Conservation (phyloP, 2,888 invertebrate genomes). For the Strigamia transsilvanica region DNA sequence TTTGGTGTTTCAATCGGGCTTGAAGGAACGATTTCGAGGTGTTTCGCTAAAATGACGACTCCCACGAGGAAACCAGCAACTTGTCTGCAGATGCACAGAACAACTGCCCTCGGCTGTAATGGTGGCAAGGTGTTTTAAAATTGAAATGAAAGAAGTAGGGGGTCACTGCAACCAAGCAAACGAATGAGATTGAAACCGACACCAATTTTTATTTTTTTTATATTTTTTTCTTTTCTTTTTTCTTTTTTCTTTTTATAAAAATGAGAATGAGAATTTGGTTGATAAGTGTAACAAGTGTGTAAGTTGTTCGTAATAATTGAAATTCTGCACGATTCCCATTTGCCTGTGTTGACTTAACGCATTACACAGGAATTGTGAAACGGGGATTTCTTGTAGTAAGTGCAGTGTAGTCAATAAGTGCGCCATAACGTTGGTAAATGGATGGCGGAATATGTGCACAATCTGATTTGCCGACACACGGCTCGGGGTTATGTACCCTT, state of each 20-base stretch:
- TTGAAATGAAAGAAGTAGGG: constrained; percentile 11
- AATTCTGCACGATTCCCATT: too few species aligned
- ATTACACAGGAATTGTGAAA: not conserved
- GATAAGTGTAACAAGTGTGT: too few species aligned
- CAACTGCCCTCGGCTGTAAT: constrained; percentile 25
- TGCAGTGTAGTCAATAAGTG: constrained; percentile 26
- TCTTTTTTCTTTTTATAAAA: not conserved
- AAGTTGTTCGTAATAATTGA: too few species aligned
- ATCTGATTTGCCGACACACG: constrained; percentile 26
- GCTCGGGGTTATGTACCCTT: not conserved
- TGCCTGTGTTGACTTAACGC: not conserved
- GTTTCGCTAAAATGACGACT: constrained; percentile 9
- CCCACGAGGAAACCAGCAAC: constrained; percentile 11
- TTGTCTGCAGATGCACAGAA: not conserved
- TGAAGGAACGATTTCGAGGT: not conserved
- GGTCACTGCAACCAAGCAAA: not conserved
- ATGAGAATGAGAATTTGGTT: too few species aligned
- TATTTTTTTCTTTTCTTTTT: not conserved
- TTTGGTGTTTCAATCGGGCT: not conserved
- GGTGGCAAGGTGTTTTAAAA: constrained; percentile 20
- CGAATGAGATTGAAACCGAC: not conserved
- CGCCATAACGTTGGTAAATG: constrained; percentile 12
- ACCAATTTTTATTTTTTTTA: not conserved
- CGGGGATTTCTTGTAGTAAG: constrained; percentile 4
- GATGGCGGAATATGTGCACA: constrained; percentile 26